Base-by-base conservation (phyloP, 53 echinoderm and acorn worm genomes). In the Echinarachnius parma region DNA sequence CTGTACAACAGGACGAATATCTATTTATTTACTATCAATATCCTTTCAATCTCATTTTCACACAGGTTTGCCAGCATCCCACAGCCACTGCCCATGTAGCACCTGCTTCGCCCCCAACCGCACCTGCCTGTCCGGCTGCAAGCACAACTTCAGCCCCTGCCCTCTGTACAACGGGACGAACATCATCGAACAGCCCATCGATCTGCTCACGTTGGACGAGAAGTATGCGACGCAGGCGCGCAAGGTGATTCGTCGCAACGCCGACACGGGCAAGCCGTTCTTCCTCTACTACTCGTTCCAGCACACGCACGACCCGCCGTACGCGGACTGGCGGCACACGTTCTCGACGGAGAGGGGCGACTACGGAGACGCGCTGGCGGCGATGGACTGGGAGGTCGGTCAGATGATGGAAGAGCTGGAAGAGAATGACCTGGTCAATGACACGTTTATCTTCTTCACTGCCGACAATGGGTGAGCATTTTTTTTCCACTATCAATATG, bases 71-170 rank as follows among this genome's bases (percentile, higher is more conserved):
- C 90, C 90, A 21, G 86, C 86, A 59, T 82, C 90, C 25, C 90
- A 90, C 71, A 79, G 82, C 53, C 81, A 81, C 83, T 90, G 90
- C 61, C 86, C 83, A 3, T 90, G 90, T 46, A 53, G 23, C 42
- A 39, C 59, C 21, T 78, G 79, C 33, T 78, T 66, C 33, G 33
- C 27, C 32, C 79, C 79, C 5, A 66, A 66, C 56, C 54, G 46
- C 8, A 54, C 64, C 16, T 78, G 79, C 57, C 26, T 42, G 25
- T 66, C 36, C 35, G 42, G 66, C 53, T 52, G 53, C 58, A 74
- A 75, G 25, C 59, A 60, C 25, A 50, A 81, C 34, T 61, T 29
- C 36, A 60, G 50, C 16, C 71, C 81, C 42, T 75, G 81, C 29
- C 81, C 72, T 2, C 59, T 81, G 42, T 62, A 70, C 50, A 50